Conservation (phyloP, 2,888 invertebrate genomes). For the Nomada hirtipes region DNA sequence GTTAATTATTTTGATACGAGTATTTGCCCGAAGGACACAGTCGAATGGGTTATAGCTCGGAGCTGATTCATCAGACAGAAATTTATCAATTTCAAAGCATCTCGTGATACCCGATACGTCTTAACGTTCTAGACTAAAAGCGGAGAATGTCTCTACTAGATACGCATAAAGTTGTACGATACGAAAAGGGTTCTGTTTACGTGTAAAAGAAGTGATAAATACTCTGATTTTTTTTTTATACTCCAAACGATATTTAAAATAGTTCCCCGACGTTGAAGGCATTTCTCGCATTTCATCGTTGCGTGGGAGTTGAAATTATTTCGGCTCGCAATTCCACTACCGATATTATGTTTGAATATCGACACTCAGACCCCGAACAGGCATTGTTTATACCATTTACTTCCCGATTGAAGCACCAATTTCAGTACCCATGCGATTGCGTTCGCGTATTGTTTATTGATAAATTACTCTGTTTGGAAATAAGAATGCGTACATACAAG, state of each 20-base stretch:
- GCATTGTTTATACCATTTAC: slow-evolving; percentile 3
- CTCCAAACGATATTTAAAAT: not conserved
- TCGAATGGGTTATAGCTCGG: too few species aligned
- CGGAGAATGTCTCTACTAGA: slow-evolving; percentile 11
- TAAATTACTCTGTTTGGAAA: not conserved
- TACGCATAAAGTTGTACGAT: slow-evolving; percentile 9
- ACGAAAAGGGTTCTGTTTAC: not conserved
- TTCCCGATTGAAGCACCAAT: slow-evolving; percentile 38
- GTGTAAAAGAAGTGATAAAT: not conserved
- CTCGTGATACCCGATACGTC: slow-evolving; percentile 29
- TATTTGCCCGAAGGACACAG: too few species aligned
- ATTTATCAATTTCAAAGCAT: slow-evolving; percentile 23
- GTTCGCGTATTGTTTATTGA: slow-evolving; percentile 26
- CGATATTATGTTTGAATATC: slow-evolving; percentile 19
- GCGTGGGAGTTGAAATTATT: too few species aligned
- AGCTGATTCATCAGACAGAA: slow-evolving; percentile 8
- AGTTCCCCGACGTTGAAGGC: too few species aligned
- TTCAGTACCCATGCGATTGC: not conserved
- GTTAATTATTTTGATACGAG: too few species aligned
- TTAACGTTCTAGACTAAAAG: slow-evolving; percentile 13
- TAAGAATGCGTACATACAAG: slow-evolving; percentile 44
- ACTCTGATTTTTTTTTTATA: too few species aligned
- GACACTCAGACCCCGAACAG: slow-evolving; percentile 8
- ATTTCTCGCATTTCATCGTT: too few species aligned
- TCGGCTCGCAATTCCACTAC: slow-evolving; percentile 22